Base-by-base conservation (phyloP, 2,113 vertebrate genomes). In the Strix aluco region DNA sequence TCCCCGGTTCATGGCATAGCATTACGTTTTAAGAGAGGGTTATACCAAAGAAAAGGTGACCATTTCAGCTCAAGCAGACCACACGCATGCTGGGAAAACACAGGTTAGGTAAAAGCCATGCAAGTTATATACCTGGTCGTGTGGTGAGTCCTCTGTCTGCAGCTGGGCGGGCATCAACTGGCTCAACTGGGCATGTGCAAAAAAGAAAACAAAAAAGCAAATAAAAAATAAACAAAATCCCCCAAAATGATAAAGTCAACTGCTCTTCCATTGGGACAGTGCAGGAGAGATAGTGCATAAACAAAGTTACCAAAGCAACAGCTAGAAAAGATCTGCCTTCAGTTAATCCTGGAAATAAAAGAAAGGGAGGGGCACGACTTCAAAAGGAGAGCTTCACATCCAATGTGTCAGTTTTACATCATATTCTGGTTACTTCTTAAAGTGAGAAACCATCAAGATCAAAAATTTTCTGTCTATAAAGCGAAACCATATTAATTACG, bases 81-180 rank as follows among this genome's bases (percentile, higher is more conserved):
- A 75, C 46, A 79, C 3, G 32, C 94, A 92, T 20, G 54, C 83
- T 5, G 15, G 58, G 66, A 29, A 62, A 95, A 72, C 7, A 93
- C 34, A 29, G 61, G 75, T 86, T 85, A 96, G 90, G 83, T n/a
- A 85, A 86, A 91, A 94, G 92, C 55, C 47, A 86, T 92, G 96
- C 88, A 86, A 95, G 81, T 93, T 79, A 84, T 94, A 57, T 97
- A 99, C 99, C 99, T 99, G 99, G 99, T 96, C 99, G 98, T 90
- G 99, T 99, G 89, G 99, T 99, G 94, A 99, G 97, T 97, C 99
- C 99, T 99, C 99, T 98, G 97, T 99, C 99, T 42, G 99, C 98
- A 86, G 98, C 98, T 22, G 99, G 99, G 85, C 99, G 99, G 84
- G 99, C 99, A 82, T 99, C 99, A 42, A 99, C 99, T 7, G 99